phyloP scores from a whole-genome alignment of 2,113 vertebrate species.

The Gadus chalcogrammus region DNA sequence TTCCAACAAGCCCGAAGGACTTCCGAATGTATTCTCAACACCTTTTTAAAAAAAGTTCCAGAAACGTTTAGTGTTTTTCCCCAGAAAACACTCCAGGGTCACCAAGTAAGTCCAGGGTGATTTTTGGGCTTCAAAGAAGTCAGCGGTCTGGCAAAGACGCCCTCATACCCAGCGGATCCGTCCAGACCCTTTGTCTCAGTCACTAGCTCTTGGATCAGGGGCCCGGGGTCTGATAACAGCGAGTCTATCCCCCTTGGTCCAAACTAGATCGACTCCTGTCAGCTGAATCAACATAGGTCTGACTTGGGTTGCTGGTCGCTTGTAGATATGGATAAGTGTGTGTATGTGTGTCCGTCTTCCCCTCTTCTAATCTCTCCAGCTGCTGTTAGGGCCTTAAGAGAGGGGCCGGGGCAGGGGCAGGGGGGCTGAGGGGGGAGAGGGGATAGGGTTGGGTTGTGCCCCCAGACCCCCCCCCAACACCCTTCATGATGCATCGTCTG shows the following conservation, averaged over 20 bases:
- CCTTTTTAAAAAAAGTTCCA: no score
- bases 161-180: background rate
- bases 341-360: slow-evolving; percentile 31
- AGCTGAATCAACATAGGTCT: background rate
- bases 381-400: slow-evolving; percentile 83
- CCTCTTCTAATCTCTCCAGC: slow-evolving; percentile 75
- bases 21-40: no score
- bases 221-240: background rate
- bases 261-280: slow-evolving; percentile 25
- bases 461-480: no score
- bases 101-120: slow-evolving; percentile 14
- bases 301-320: slow-evolving; percentile 12
- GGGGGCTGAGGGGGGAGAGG: slow-evolving; percentile 51
- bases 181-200: slow-evolving; percentile 1
- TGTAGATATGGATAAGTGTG: background rate
- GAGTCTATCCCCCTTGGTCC: slow-evolving; percentile 17
- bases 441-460: slow-evolving; percentile 68
- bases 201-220: background rate
- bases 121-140: background rate
- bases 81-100: background rate
- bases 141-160: slow-evolving; percentile 2
- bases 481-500: slow-evolving; percentile 86
- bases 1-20: no score
- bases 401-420: slow-evolving; percentile 25
- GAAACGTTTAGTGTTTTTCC: background rate